Conservation (phyloP, 1,140 invertebrate species). For the Pristionchus pacificus region DNA sequence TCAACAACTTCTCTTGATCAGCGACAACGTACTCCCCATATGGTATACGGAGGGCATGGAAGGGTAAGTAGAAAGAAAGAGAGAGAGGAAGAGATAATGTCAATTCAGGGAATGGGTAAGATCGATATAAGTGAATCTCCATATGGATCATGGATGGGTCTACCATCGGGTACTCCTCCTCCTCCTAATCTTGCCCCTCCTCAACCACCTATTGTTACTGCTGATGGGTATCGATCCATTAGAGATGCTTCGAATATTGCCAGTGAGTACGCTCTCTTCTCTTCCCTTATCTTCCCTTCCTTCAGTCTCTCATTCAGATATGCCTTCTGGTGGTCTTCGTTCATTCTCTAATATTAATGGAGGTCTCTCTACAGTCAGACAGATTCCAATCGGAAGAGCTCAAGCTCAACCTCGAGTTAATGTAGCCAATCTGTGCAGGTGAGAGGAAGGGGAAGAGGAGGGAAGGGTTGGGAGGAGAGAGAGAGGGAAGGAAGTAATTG, state of each 20-base stretch:
- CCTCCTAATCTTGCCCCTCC: slow-evolving; percentile 28
- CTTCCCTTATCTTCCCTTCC: too few species aligned
- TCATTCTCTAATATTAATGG: background rate
- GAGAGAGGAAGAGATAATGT: background rate
- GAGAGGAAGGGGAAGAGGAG: slow-evolving; percentile 5
- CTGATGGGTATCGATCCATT: slow-evolving; percentile 20
- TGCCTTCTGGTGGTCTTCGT: background rate
- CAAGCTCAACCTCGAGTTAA: slow-evolving; percentile 37
- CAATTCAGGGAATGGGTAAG: slow-evolving; percentile 30
- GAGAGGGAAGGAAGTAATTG: background rate
- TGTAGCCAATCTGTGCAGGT: slow-evolving; percentile 23
- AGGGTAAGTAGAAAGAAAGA: slow-evolving; percentile 1
- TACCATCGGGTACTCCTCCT: slow-evolving; percentile 33
- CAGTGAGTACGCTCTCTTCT: too few species aligned
- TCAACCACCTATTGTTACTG: slow-evolving; percentile 18
- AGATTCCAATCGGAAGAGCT: slow-evolving; percentile 36
- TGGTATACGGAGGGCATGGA: slow-evolving; percentile 35
- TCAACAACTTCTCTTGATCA: slow-evolving; percentile 36
- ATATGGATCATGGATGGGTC: slow-evolving; percentile 25
- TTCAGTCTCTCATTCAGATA: too few species aligned
- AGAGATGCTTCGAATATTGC: slow-evolving; percentile 20
- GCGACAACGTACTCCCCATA: slow-evolving; percentile 37
- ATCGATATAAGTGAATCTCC: slow-evolving; percentile 29
- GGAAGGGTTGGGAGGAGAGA: background rate
- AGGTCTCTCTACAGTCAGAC: too few species aligned